Base-by-base conservation (phyloP, 2,797 vertebrate species). In the Cottoperca gobio region DNA sequence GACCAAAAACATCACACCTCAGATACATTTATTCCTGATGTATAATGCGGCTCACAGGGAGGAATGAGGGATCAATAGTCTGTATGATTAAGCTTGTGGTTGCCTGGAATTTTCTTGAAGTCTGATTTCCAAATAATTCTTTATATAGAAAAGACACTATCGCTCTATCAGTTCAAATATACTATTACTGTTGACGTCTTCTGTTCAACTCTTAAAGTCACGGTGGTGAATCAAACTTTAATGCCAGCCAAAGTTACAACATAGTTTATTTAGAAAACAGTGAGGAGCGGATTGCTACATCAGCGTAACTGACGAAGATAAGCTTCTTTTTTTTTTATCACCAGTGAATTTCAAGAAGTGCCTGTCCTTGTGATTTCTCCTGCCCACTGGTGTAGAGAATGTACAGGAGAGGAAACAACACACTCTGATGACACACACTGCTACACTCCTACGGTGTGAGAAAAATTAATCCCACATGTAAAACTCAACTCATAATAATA, bases 341-440 rank as follows among this genome's bases (percentile, higher is more conserved):
- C 6, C 21, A 42, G 23, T 52, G 23, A 42, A 26, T 68, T 63
- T 83, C 84, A 82, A 40, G 64, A 82, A 68, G 81, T 86, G 76
- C 73, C 13, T 73, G 84, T 82, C 73, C 72, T 81, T 77, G 73
- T 65, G 80, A 68, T 74, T 70, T 24, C 17, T 62, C 19, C 37
- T 59, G 46, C 23, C 21, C 26, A 0, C 57, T 71, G 53, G 5
- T 63, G 65, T n/a, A 76, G 74, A 67, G 26, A 78, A 83, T 12
- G 70, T 82, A 57, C 76, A 48, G 21, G 19, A 74, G 31, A 46
- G 45, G 43, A 69, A 70, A 71, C 67, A 70, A 52, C 35, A 63
- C 64, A 73, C 60, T 37, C 23, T 62, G 40, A 31, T 64, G 28
- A 48, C 28, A 63, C 64, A 73, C 60, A 37, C 23, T 62, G 40